Conservation (phyloP, 2,797 vertebrate genomes). For the Coccyzus lansbergi region DNA sequence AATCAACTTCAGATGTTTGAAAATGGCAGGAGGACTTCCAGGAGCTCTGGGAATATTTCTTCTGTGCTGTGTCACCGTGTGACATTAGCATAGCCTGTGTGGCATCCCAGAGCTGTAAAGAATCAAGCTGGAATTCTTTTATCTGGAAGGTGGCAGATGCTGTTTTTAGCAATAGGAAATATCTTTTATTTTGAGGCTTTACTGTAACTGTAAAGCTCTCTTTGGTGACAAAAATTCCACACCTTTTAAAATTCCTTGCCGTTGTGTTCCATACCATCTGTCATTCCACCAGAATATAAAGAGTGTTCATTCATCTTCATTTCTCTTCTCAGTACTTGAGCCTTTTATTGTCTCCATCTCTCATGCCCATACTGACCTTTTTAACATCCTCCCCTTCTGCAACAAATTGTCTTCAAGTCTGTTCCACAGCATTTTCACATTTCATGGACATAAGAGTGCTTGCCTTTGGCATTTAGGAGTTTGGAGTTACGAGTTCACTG, state of each 20-base stretch:
- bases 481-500: background rate
- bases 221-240: background rate
- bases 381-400: background rate
- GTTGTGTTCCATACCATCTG: background rate
- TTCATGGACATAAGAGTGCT: background rate
- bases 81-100: background rate
- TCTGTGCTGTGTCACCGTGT: background rate
- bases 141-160: background rate
- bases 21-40: background rate
- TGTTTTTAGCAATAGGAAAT: background rate
- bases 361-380: background rate
- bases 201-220: background rate
- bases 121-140: background rate
- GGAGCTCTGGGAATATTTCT: background rate
- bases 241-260: background rate
- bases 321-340: background rate
- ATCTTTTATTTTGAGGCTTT: background rate
- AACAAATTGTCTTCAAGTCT: background rate
- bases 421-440: background rate
- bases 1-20: background rate
- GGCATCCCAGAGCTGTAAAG: background rate
- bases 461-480: background rate
- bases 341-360: background rate
- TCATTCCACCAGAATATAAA: background rate
- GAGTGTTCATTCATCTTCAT: background rate